Percentiles rank a stretch among this genome's conserved stretches.
Conservation (phyloP, 2,797 vertebrate species). For the Phataginus tricuspis region DNA sequence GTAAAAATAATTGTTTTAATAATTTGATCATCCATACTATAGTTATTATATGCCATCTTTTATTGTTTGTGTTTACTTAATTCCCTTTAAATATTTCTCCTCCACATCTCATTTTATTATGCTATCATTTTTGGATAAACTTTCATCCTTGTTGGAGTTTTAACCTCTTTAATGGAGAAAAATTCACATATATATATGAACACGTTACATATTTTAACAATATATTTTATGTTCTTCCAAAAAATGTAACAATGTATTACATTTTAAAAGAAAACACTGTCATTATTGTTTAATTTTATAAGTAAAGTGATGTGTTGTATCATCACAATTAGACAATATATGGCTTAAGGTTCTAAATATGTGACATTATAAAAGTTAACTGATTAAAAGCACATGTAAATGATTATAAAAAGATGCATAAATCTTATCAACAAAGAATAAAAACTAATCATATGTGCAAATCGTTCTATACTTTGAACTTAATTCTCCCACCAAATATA, state of each 20-base stretch:
- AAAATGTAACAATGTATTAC: not conserved
- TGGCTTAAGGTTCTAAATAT: constrained; percentile 17
- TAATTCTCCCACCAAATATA: not conserved
- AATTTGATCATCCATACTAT: not conserved
- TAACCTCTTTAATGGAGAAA: not conserved
- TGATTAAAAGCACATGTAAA: not conserved
- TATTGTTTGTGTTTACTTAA: not conserved
- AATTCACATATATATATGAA: not conserved
- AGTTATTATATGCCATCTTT: not conserved
- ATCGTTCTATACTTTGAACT: not conserved
- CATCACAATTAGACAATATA: not conserved
- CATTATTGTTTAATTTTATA: constrained; percentile 23
- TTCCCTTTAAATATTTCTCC: not conserved
- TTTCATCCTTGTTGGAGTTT: constrained; percentile 12
- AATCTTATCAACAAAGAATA: not conserved
- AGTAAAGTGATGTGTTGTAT: not conserved
- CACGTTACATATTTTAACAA: not conserved
- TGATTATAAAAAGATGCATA: not conserved
- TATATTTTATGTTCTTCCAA: not conserved
- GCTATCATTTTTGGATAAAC: not conserved
- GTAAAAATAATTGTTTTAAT: not conserved
- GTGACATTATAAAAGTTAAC: not conserved
- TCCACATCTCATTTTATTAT: not conserved
- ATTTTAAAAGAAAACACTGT: not conserved
- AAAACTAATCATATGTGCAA: not conserved